Percentiles rank a stretch among this genome's conserved stretches.
phyloP scores from a whole-genome alignment of 1,140 invertebrate species.

The Drosophila kikkawai region DNA sequence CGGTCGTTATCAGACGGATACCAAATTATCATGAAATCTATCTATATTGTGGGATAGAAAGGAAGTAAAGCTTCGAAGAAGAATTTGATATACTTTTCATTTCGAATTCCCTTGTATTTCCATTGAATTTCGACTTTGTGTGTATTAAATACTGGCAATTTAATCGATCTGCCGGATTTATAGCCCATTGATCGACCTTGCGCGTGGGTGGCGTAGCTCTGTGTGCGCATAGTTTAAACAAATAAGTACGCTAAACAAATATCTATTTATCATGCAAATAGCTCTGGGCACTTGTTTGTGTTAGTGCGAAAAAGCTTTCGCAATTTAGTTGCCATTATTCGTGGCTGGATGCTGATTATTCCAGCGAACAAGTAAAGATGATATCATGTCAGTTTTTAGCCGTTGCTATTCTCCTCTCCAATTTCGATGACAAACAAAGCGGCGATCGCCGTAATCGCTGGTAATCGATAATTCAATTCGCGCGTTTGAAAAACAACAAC shows the following conservation, averaged over 20 bases:
- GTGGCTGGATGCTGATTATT: constrained; percentile 48
- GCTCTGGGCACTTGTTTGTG: constrained; percentile 1
- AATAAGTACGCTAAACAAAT: constrained; percentile 36
- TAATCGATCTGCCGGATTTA: constrained; percentile 36
- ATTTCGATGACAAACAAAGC: constrained; percentile 37
- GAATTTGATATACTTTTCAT: neutral
- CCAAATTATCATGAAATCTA: no score
- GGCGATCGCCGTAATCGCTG: constrained; percentile 17
- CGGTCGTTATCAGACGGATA: no score
- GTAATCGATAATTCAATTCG: constrained; percentile 38
- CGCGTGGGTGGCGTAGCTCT: constrained; percentile 19
- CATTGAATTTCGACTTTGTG: neutral
- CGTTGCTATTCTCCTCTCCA: constrained; percentile 7
- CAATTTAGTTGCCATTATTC: constrained; percentile 44
- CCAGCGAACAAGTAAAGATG: constrained; percentile 22
- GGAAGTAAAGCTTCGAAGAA: neutral
- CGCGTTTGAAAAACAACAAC: constrained; percentile 5
- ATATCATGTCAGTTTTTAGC: constrained; percentile 48
- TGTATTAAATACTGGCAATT: constrained; percentile 11
- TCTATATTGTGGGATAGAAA: neutral
- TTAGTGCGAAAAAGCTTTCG: constrained; percentile 37
- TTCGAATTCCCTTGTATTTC: neutral
- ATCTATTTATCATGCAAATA: constrained; percentile 43
- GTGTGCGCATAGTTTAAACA: constrained; percentile 35
- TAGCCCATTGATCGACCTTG: constrained; percentile 40